Evolutionary conservation across 2,888 invertebrate genomes (phyloP).

Genomic region (Resseliella maxima): DNA sequence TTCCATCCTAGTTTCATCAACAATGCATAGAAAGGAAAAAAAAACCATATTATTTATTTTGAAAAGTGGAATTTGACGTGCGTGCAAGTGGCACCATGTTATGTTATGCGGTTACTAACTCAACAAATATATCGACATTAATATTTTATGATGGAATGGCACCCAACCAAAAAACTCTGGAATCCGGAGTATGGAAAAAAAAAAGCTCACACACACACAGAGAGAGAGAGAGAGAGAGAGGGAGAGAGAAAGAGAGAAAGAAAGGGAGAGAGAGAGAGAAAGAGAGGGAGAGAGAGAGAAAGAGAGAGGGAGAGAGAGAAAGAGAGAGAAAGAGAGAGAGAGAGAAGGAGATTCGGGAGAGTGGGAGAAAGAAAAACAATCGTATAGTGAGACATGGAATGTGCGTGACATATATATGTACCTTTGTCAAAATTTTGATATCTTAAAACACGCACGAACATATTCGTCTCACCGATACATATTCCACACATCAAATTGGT

Average conservation of each 20-base stretch:
- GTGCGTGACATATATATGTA: conserved; percentile 36
- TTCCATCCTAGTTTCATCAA: neutral
- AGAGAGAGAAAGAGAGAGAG: neutral
- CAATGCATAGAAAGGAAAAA: too few relatives aligned
- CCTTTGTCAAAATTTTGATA: conserved; percentile 13
- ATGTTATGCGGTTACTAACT: neutral
- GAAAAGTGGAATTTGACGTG: neutral
- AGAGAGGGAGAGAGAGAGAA: neutral
- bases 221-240: too few relatives aligned
- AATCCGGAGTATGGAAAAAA: neutral
- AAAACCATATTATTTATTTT: conserved; percentile 10
- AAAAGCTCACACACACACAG: neutral
- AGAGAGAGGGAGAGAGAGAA: too few relatives aligned
- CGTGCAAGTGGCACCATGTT: neutral
- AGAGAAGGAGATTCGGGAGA: neutral
- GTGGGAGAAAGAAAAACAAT: neutral
- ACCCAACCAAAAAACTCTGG: neutral
- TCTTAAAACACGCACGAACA: neutral
- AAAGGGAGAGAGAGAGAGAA: neutral
- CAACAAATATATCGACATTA: conserved; percentile 25
- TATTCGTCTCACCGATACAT: neutral
- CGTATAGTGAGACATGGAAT: neutral
- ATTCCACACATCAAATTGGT: conserved; percentile 7
- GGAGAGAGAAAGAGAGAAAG: neutral
- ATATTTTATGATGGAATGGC: conserved; percentile 8